These are phyloP conservation scores for Phengaris arion DNA, from an alignment of 2,888 invertebrate species.

Conservation along the genomic window DNA sequence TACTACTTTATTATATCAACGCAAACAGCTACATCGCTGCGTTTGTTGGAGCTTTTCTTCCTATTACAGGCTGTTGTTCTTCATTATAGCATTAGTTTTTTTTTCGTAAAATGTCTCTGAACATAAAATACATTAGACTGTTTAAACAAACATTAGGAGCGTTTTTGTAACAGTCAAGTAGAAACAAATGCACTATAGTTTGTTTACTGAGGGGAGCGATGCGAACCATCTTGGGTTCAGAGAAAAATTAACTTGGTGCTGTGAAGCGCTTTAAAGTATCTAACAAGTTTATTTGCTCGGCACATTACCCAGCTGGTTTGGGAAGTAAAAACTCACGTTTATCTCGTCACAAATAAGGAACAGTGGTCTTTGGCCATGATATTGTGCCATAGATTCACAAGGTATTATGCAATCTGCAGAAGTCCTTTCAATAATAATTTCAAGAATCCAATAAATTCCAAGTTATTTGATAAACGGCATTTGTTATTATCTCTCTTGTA, in stretches of 20 bases:
- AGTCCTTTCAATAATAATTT: background rate
- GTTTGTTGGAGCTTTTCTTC: constrained; percentile 34
- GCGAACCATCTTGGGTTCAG: constrained; percentile 45
- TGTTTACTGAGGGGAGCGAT: constrained; percentile 36
- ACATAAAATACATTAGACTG: constrained; percentile 4
- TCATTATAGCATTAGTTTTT: constrained; percentile 38
- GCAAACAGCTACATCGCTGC: background rate
- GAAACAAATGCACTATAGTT: constrained; percentile 32
- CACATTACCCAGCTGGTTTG: constrained; percentile 71
- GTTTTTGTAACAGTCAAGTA: constrained; percentile 9
- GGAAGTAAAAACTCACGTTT: constrained; percentile 78
- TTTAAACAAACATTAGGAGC: constrained; percentile 17
- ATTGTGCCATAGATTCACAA: background rate
- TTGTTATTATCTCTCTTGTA: constrained; percentile 1
- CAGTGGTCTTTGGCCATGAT: constrained; percentile 60
- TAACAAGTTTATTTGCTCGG: constrained; percentile 64
- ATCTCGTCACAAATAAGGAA: constrained; percentile 69
- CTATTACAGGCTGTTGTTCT: constrained; percentile 63
- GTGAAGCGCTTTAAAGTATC: constrained; percentile 64
- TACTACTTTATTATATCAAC: constrained; percentile 54
- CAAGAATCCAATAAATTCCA: background rate
- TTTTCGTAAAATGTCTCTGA: constrained; percentile 38
- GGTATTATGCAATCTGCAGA: background rate
- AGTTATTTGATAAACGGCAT: background rate
- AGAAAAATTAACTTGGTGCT: constrained; percentile 62